phyloP scores from a whole-genome alignment of 2,888 invertebrate genomes.

The Epiblema foenella region DNA sequence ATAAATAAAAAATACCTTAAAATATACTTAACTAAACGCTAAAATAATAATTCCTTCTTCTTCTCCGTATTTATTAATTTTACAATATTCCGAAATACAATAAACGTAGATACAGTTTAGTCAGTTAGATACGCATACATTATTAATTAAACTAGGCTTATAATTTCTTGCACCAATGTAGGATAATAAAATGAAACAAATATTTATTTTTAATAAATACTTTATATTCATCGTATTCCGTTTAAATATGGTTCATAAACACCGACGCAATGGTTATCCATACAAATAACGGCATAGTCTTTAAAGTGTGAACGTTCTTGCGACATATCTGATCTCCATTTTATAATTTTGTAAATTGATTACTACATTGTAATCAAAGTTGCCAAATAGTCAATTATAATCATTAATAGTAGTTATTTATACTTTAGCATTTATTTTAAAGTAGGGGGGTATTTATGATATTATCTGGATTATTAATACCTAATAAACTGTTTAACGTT shows the following conservation, averaged over 20 bases:
- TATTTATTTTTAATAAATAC: slow-evolving; percentile 77
- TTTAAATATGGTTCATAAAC: slow-evolving; percentile 50
- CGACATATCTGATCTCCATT: slow-evolving; percentile 23
- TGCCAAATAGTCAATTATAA: not conserved
- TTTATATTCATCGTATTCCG: slow-evolving; percentile 65
- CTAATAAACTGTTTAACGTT: too few relatives aligned
- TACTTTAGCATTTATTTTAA: not conserved
- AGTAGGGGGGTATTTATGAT: not conserved
- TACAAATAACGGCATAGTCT: slow-evolving; percentile 45
- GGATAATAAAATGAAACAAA: slow-evolving; percentile 59
- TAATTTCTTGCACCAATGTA: not conserved
- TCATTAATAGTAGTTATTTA: not conserved
- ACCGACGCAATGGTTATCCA: slow-evolving; percentile 46
- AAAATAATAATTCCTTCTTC: too few relatives aligned
- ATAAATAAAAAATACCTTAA: too few relatives aligned
- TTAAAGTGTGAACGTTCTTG: slow-evolving; percentile 32
- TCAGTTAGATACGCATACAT: not conserved
- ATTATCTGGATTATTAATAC: too few relatives aligned
- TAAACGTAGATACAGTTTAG: too few relatives aligned
- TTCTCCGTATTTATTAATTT: too few relatives aligned
- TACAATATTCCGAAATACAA: too few relatives aligned
- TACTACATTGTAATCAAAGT: not conserved
- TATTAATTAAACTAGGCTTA: not conserved
- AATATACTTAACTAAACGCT: too few relatives aligned
- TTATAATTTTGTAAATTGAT: slow-evolving; percentile 2